These are phyloP conservation scores for Alcedo atthis DNA, from an alignment of 2,797 vertebrate species.

Conservation along the genomic window DNA sequence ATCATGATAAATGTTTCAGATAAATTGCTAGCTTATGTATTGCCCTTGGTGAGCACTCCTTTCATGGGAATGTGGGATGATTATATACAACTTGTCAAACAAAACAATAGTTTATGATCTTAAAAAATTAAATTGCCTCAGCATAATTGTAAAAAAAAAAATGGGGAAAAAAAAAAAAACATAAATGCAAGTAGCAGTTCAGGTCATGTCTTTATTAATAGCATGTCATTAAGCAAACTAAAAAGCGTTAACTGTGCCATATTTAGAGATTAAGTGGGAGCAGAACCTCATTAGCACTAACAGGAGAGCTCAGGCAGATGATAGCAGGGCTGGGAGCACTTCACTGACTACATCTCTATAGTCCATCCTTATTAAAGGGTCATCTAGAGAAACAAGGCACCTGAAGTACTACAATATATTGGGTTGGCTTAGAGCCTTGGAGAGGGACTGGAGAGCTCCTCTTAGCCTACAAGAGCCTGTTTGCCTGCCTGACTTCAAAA, in stretches of 20 bases:
- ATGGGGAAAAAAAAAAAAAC: not conserved
- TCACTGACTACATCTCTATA: not conserved
- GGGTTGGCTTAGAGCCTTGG: not conserved
- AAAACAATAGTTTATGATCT: slow-evolving; percentile 43
- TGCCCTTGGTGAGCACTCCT: not conserved
- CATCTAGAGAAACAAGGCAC: not conserved
- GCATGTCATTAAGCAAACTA: slow-evolving; percentile 55
- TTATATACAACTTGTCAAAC: slow-evolving; percentile 28
- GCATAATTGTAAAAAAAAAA: not conserved
- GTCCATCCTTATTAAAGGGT: not conserved
- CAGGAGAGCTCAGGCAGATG: slow-evolving; percentile 40
- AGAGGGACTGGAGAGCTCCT: not conserved
- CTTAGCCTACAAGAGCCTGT: not conserved
- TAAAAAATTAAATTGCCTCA: slow-evolving; percentile 26
- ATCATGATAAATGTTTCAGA: slow-evolving; percentile 42
- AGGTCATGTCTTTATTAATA: slow-evolving; percentile 58
- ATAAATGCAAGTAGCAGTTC: slow-evolving; percentile 51
- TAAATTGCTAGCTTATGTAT: slow-evolving; percentile 21
- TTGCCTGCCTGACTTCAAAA: not conserved
- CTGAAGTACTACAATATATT: not conserved
- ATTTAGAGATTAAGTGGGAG: slow-evolving; percentile 61
- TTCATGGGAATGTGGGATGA: not conserved
- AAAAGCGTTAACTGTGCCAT: slow-evolving; percentile 49
- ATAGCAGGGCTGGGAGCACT: slow-evolving; percentile 25
- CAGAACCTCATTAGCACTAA: slow-evolving; percentile 57